A percentile compares a stretch with the other conserved stretches of the same genome.
Conservation (phyloP, 1,140 invertebrate species). For the Drosophila nannoptera region DNA sequence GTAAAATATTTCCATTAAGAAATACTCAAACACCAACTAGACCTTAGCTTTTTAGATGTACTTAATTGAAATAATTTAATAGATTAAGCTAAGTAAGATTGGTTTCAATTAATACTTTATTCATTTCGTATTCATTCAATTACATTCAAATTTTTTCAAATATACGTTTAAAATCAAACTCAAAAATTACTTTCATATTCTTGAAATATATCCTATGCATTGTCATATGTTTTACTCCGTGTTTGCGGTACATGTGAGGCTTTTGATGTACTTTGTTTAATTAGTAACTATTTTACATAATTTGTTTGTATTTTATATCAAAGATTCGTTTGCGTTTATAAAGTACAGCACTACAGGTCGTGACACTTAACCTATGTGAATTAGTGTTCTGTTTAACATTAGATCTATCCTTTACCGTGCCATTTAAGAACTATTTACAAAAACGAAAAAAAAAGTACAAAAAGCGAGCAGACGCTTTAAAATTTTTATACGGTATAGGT, state of each 20-base stretch:
- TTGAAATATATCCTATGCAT: conserved; percentile 5
- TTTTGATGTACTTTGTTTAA: conserved; percentile 27
- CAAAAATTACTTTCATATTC: conserved; percentile 31
- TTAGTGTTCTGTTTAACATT: conserved; percentile 46
- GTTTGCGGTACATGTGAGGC: conserved; percentile 34
- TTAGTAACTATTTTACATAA: conserved; percentile 62
- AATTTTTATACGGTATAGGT: conserved; percentile 29
- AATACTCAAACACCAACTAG: neutral
- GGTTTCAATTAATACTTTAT: conserved; percentile 76
- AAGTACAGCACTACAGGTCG: conserved; percentile 46
- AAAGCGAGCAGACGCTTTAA: conserved; percentile 24
- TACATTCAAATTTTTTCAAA: conserved; percentile 52
- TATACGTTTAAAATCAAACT: conserved; percentile 43
- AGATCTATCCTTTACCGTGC: conserved; percentile 68
- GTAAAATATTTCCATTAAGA: neutral
- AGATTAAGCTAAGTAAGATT: conserved; percentile 16
- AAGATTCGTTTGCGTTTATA: conserved; percentile 32
- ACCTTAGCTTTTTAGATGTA: too few species aligned
- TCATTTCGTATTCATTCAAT: conserved; percentile 60
- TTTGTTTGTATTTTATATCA: conserved; percentile 38
- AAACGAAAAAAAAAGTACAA: neutral
- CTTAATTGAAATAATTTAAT: neutral
- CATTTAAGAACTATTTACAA: conserved; percentile 57
- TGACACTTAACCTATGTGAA: conserved; percentile 48
- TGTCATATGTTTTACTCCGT: conserved; percentile 11